Base-by-base conservation (phyloP, 2,113 vertebrate species). In the Dendrocopos noguchii region DNA sequence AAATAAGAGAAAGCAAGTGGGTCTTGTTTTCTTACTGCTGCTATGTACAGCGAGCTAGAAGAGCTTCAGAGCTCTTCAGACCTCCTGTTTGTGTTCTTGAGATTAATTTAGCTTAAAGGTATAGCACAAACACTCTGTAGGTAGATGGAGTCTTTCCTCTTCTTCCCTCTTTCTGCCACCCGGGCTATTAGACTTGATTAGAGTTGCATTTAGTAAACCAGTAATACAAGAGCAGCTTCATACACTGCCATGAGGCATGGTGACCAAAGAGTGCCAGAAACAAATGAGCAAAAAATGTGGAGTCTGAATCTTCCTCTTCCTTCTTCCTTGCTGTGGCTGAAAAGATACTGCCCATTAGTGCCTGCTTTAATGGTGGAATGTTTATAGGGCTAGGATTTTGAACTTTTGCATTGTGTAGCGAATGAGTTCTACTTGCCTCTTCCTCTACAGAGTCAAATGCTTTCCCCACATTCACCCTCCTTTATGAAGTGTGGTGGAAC, bases 241-340 rank as follows among this genome's bases (percentile, higher is more conserved):
- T 61, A 24, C 7, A 8, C 21, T 73, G 18, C 50, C 46, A 57
- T 20, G n/a, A 70, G 79, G 24, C 39, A 12, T 0, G 9, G 34
- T 87, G 72, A 86, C 31, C 60, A 77, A 80, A 59, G 3, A 85
- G 29, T 65, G n/a, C 31, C 16, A 55, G 68, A 93, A 95, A 76
- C 18, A 70, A 60, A 50, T 59, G 52, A 84, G 39, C 29, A 76
- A 70, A 80, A 87, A 17, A 42, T 27, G 2, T 50, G 1, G 8
- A 27, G 13, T 60, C 36, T 88, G 44, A 34, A 12, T 20, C 34
- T 59, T 79, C 44, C 46, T 63, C 17, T 73, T 85, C 42, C 59
- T 72, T 88, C 42, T 81, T 18, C 61, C 71, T 72, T 20, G 12
- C 24, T 52, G 61, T 72, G 66, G 53, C 50, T 78, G 66, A 64